Conservation (phyloP, 2,888 invertebrate species). For the Antitype chi region DNA sequence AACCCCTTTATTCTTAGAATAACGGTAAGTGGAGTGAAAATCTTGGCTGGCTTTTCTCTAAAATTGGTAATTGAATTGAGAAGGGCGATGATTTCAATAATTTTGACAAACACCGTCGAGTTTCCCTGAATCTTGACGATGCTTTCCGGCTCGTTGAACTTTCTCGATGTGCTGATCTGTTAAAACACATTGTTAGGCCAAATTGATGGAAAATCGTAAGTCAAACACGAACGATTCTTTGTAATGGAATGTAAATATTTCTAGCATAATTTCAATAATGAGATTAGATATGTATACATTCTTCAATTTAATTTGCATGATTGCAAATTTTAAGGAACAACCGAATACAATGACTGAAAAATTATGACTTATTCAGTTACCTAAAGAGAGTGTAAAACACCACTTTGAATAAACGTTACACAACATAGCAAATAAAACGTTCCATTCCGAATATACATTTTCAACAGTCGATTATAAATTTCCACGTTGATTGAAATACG, state of each 20-base stretch:
- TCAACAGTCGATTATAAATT: conserved; percentile 52
- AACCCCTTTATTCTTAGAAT: conserved; percentile 45
- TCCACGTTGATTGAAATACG: conserved; percentile 55
- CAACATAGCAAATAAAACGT: conserved; percentile 24
- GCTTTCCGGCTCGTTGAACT: conserved; percentile 71
- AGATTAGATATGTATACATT: conserved; percentile 35
- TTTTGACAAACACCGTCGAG: conserved; percentile 69
- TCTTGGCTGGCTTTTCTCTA: conserved; percentile 42
- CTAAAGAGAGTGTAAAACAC: neutral
- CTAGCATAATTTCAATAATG: conserved; percentile 49
- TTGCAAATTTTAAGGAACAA: neutral
- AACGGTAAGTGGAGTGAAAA: conserved; percentile 40
- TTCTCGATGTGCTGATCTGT: conserved; percentile 68
- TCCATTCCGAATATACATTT: conserved; percentile 31
- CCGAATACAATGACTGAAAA: neutral
- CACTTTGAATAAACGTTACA: conserved; percentile 1
- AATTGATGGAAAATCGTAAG: conserved; percentile 76
- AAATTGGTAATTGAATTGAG: conserved; percentile 63
- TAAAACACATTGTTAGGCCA: conserved; percentile 71
- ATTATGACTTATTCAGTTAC: neutral
- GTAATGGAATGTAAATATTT: conserved; percentile 70
- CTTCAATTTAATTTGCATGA: conserved; percentile 7
- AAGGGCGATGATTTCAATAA: conserved; percentile 62
- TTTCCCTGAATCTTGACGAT: conserved; percentile 67
- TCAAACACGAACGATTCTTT: conserved; percentile 72